These are phyloP conservation scores for Cheirogaleus medius DNA, from an alignment of 2,113 vertebrate genomes.

Conservation along the genomic window DNA sequence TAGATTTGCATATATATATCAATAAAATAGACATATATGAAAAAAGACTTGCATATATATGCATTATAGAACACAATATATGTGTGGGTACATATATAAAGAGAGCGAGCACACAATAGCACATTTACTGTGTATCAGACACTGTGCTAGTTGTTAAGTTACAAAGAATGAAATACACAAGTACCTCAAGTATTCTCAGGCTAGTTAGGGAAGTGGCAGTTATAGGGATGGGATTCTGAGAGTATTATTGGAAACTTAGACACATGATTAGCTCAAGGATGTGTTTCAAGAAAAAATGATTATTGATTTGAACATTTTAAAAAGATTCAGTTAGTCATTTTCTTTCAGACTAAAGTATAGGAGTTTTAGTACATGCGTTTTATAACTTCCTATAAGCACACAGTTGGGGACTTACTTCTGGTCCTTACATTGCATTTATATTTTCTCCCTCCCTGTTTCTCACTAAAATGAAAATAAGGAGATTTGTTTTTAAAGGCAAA, in stretches of 20 bases:
- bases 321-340: background rate
- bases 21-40: too few species aligned
- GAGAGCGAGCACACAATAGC: background rate
- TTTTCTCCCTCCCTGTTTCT: too few species aligned
- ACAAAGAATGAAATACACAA: background rate
- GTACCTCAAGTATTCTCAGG: background rate
- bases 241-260: background rate
- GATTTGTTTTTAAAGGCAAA: too few species aligned
- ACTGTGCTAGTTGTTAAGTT: background rate
- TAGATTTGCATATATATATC: background rate
- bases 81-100: too few species aligned
- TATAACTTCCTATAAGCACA: too few species aligned
- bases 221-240: rapidly evolving
- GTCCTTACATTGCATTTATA: too few species aligned
- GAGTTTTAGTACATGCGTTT: too few species aligned
- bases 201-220: too few species aligned
- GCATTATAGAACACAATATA: background rate
- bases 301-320: background rate
- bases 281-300: background rate
- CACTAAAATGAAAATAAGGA: too few species aligned
- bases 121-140: background rate
- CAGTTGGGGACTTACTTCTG: too few species aligned
- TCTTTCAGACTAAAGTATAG: too few species aligned
- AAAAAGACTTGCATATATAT: background rate
- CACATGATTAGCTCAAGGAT: background rate